Evolutionary conservation across 2,888 invertebrate species (phyloP).

Genomic region (Oscheius sp.): DNA sequence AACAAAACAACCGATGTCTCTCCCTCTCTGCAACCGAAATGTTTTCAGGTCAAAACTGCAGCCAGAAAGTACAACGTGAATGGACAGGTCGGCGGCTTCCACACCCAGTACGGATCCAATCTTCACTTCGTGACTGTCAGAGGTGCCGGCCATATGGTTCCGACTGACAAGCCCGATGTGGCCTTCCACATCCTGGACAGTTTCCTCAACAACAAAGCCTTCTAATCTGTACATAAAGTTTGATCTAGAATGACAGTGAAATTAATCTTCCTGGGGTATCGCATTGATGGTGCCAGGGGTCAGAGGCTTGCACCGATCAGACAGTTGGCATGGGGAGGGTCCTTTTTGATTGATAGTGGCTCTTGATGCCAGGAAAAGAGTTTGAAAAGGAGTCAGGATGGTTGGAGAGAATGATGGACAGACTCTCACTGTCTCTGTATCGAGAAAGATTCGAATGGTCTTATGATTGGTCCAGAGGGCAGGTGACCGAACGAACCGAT

Average conservation of each 20-base stretch:
- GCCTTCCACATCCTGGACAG: conserved; percentile 35
- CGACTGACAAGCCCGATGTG: conserved; percentile 37
- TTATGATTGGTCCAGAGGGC: no score
- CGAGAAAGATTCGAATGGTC: background rate
- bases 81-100: conserved; percentile 57
- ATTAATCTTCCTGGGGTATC: background rate
- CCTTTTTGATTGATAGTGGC: no score
- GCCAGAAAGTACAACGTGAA: conserved; percentile 47
- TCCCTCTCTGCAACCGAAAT: background rate
- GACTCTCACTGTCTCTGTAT: background rate
- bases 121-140: conserved; percentile 53
- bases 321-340: no score
- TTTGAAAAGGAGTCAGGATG: background rate
- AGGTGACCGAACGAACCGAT: no score
- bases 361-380: background rate
- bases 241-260: background rate
- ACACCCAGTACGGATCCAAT: conserved; percentile 46
- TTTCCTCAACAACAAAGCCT: conserved; percentile 36
- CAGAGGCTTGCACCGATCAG: background rate
- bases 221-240: conserved; percentile 24
- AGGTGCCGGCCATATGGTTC: conserved; percentile 39
- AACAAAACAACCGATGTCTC: conserved; percentile 8
- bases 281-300: conserved; percentile 7
- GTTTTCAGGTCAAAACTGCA: conserved; percentile 45
- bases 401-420: background rate